A percentile compares a stretch with the other conserved stretches of the same genome.
Evolutionary conservation across 1,140 invertebrate species (phyloP).

Genomic region (Leptopilina clavipes): DNA sequence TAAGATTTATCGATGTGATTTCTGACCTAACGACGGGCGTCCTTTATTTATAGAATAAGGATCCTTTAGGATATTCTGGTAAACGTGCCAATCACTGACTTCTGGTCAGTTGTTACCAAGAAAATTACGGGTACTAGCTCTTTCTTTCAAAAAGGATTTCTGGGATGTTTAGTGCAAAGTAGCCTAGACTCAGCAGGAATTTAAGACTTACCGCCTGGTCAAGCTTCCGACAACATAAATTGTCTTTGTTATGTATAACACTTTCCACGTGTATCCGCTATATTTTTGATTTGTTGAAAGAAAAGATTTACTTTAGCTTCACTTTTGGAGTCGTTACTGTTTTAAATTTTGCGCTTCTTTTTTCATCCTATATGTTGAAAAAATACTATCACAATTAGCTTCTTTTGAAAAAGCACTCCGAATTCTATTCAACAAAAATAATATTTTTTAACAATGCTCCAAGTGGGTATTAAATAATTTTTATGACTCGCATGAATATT

Average conservation of each 20-base stretch:
- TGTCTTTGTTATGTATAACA: background rate
- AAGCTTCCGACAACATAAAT: background rate
- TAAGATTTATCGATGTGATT: background rate
- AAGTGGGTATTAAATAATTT: too few relatives aligned
- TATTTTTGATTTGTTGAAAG: background rate
- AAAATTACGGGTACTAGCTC: background rate
- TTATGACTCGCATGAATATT: too few relatives aligned
- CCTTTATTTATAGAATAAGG: background rate
- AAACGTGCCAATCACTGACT: constrained; percentile 14
- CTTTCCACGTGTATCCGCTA: too few relatives aligned
- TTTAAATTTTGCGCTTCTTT: too few relatives aligned
- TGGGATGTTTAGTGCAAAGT: too few relatives aligned
- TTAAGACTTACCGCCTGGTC: background rate
- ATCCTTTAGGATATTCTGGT: background rate
- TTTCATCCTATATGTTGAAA: too few relatives aligned
- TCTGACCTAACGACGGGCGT: background rate
- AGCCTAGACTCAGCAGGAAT: background rate
- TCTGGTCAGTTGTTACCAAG: background rate
- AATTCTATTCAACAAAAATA: too few relatives aligned
- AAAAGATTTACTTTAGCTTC: too few relatives aligned
- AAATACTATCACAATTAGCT: too few relatives aligned
- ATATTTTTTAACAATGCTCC: too few relatives aligned
- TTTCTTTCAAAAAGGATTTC: background rate
- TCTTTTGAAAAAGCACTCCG: too few relatives aligned
- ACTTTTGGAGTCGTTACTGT: too few relatives aligned